phyloP scores from a whole-genome alignment of 2,113 vertebrate genomes.

The Pelmatolapia mariae region DNA sequence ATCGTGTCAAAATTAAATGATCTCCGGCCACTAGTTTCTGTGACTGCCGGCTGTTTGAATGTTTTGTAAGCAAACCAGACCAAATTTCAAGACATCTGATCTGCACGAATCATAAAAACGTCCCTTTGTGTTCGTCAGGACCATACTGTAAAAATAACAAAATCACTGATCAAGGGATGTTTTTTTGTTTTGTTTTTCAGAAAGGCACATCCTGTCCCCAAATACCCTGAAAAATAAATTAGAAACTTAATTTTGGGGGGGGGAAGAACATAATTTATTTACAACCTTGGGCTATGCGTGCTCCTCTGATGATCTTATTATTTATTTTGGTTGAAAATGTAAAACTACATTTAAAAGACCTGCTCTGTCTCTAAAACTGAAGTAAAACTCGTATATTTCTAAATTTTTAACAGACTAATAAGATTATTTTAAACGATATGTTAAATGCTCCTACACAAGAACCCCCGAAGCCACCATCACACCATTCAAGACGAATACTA shows the following conservation, averaged over 20 bases:
- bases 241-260: background rate
- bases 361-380: background rate
- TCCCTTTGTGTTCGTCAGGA: background rate
- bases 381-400: background rate
- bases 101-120: background rate
- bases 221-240: background rate
- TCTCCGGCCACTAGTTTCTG: background rate
- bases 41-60: background rate
- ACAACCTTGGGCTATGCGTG: background rate
- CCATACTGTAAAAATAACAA: fast-evolving
- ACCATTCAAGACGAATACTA: background rate
- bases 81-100: background rate
- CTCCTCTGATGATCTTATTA: background rate
- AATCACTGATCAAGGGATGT: background rate
- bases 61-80: background rate
- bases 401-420: background rate
- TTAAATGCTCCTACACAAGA: fast-evolving
- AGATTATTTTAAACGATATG: background rate
- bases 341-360: background rate
- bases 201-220: background rate
- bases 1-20: background rate
- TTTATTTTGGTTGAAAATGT: fast-evolving
- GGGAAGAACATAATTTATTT: background rate
- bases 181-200: background rate
- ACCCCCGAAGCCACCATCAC: background rate